phyloP scores from a whole-genome alignment of 2,113 vertebrate genomes.

The Pterocles gutturalis region DNA sequence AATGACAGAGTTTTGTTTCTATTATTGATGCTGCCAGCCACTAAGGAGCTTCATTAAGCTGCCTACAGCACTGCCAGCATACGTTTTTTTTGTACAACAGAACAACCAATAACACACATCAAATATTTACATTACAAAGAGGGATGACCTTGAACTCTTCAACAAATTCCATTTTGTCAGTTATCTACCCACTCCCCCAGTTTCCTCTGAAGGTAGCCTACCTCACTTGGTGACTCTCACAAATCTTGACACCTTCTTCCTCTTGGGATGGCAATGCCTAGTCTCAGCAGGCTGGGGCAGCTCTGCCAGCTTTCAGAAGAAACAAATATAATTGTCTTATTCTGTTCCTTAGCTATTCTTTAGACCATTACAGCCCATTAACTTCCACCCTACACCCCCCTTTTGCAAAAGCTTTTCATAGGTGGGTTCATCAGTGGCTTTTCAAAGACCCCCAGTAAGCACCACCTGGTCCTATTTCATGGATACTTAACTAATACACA shows the following conservation, averaged over 20 bases:
- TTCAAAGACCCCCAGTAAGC: not conserved
- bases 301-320: not conserved
- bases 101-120: not conserved
- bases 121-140: not conserved
- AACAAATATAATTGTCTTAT: fast-evolving
- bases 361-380: not conserved
- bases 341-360: not conserved
- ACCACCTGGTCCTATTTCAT: not conserved
- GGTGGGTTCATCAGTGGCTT: not conserved
- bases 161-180: not conserved
- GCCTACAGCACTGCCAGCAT: not conserved
- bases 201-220: not conserved
- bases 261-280: fast-evolving
- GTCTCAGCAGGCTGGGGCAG: not conserved
- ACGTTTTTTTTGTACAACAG: not conserved
- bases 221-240: not conserved
- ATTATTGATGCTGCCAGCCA: not conserved
- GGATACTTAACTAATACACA: not conserved
- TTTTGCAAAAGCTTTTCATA: not conserved
- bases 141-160: not conserved
- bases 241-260: not conserved
- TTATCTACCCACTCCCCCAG: not conserved
- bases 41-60: not conserved
- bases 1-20: not conserved
- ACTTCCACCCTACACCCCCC: not conserved